Evolutionary conservation across 1,140 invertebrate genomes (phyloP).

Genomic region (Drosophila ohnishii): DNA sequence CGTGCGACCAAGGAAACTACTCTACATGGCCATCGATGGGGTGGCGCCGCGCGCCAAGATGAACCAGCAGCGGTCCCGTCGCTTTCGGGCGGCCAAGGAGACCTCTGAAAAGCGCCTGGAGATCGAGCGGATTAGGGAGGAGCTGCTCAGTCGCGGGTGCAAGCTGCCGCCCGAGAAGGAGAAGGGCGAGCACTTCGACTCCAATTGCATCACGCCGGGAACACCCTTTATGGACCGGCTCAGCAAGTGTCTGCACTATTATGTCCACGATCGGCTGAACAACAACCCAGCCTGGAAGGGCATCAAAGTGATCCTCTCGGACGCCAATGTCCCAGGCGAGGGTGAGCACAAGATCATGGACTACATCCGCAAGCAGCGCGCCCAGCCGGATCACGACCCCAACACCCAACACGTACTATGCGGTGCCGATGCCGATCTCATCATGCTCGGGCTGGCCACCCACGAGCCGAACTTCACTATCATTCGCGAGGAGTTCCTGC

Average conservation of each 20-base stretch:
- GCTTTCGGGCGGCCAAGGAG: slow-evolving; percentile 99
- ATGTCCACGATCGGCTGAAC: slow-evolving; percentile 96
- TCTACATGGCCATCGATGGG: slow-evolving; percentile 99
- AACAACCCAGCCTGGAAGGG: slow-evolving; percentile 97
- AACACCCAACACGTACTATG: slow-evolving; percentile 99
- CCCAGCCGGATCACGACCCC: slow-evolving; percentile 97
- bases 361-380: slow-evolving; percentile 97
- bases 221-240: slow-evolving; percentile 99
- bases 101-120: slow-evolving; percentile 94
- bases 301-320: slow-evolving; percentile 98
- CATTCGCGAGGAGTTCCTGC: slow-evolving; percentile 99
- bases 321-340: slow-evolving; percentile 99
- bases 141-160: slow-evolving; percentile 85
- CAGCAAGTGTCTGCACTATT: slow-evolving; percentile 97
- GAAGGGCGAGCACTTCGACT: slow-evolving; percentile 97
- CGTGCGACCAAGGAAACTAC: slow-evolving; percentile 95
- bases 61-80: slow-evolving; percentile 99
- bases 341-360: slow-evolving; percentile 99
- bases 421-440: slow-evolving; percentile 99
- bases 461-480: slow-evolving; percentile 99
- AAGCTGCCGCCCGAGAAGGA: slow-evolving; percentile 94
- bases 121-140: slow-evolving; percentile 90
- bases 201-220: slow-evolving; percentile 99
- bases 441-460: slow-evolving; percentile 98
- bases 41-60: slow-evolving; percentile 99